phyloP scores from a whole-genome alignment of 1,140 invertebrate species.

The Brachionus paranguensis region DNA sequence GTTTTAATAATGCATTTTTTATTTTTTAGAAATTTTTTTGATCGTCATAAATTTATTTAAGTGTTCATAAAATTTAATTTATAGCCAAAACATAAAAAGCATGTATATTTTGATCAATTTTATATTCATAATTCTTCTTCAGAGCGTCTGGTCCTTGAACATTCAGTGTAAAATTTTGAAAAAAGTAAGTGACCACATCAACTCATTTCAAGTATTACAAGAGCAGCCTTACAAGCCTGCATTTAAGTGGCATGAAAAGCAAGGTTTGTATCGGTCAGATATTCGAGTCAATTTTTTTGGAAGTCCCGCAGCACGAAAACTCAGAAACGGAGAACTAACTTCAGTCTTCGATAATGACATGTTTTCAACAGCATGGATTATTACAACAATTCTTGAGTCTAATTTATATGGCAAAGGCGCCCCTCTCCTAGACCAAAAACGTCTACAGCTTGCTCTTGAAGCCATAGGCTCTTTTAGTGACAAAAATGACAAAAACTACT shows the following conservation, averaged over 20 bases:
- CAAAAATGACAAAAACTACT: slow-evolving; percentile 45
- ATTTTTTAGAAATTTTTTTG: too few species aligned
- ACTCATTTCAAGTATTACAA: slow-evolving; percentile 41
- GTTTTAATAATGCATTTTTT: too few species aligned
- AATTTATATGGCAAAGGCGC: slow-evolving; percentile 43
- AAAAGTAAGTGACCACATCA: not conserved
- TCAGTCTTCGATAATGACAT: slow-evolving; percentile 48
- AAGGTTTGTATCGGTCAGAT: slow-evolving; percentile 44
- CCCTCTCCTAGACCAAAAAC: slow-evolving; percentile 32
- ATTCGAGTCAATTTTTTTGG: slow-evolving; percentile 46
- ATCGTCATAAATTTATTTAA: too few species aligned
- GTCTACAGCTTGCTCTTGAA: slow-evolving; percentile 43
- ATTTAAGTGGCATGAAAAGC: slow-evolving; percentile 43
- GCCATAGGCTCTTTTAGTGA: slow-evolving; percentile 43
- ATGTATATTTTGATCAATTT: not conserved
- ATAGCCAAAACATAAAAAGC: not conserved
- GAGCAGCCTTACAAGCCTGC: slow-evolving; percentile 41
- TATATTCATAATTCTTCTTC: not conserved
- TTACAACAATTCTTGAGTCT: slow-evolving; percentile 43
- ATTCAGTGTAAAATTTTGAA: not conserved
- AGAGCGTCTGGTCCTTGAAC: not conserved
- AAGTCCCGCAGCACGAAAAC: slow-evolving; percentile 21
- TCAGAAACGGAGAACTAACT: slow-evolving; percentile 41
- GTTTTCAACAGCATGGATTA: slow-evolving; percentile 47
- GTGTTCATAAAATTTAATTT: too few species aligned